Evolutionary conservation across 2,113 vertebrate species (phyloP).

Genomic region (Lasiurus borealis): DNA sequence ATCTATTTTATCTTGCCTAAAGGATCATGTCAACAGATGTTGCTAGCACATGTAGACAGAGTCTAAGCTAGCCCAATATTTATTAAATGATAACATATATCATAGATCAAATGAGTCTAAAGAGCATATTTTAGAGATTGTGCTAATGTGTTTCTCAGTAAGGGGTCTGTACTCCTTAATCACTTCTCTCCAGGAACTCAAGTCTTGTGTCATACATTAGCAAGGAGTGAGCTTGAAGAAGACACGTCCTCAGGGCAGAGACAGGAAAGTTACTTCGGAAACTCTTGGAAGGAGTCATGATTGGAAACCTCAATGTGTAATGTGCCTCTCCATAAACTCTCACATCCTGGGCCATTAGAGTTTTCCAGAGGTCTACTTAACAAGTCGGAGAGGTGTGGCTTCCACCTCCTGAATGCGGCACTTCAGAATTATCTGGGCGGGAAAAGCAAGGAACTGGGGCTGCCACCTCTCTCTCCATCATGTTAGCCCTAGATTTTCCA

Average conservation of each 20-base stretch:
- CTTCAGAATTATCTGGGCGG: background rate
- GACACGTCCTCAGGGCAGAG: conserved; percentile 27
- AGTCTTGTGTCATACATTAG: background rate
- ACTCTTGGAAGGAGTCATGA: conserved; percentile 34
- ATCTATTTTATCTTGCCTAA: conserved; percentile 32
- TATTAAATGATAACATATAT: conserved; percentile 66
- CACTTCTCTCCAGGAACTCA: conserved; percentile 62
- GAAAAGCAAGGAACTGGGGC: background rate
- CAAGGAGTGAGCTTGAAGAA: conserved; percentile 22
- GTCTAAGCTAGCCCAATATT: conserved; percentile 39
- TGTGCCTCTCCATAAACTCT: background rate
- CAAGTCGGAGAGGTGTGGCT: background rate
- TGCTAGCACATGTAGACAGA: background rate
- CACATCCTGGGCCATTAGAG: background rate
- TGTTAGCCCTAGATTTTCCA: background rate
- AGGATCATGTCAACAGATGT: conserved; percentile 31
- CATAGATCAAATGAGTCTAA: conserved; percentile 61
- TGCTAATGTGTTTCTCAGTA: conserved; percentile 71
- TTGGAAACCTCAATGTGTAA: conserved; percentile 13
- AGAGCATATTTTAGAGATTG: conserved; percentile 54
- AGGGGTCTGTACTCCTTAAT: conserved; percentile 62
- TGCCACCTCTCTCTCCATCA: background rate
- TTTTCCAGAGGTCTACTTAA: background rate
- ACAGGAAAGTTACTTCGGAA: conserved; percentile 29
- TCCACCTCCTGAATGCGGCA: background rate